Evolutionary conservation across 2,888 invertebrate species (phyloP).

Genomic region (Acleris emargana): DNA sequence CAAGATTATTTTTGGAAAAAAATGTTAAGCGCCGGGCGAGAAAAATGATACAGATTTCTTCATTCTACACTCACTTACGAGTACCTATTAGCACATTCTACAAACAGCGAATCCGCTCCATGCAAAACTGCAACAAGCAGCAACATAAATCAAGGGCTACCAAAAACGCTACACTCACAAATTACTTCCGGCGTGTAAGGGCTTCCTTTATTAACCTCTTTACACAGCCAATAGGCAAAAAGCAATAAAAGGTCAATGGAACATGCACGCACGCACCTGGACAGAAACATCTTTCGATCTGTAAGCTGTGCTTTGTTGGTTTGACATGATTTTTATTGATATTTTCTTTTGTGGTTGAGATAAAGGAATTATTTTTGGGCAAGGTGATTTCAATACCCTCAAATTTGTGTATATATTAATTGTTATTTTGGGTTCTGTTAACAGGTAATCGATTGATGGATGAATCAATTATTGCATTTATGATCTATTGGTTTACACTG

Average conservation of each 20-base stretch:
- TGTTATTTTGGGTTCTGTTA: too few species aligned
- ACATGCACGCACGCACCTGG: conserved; percentile 44
- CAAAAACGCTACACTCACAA: conserved; percentile 44
- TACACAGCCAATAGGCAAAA: conserved; percentile 32
- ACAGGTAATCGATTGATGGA: too few species aligned
- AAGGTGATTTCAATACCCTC: not conserved
- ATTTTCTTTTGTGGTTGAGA: conserved; percentile 1
- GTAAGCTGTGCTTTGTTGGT: conserved; percentile 35
- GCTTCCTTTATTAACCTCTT: conserved; percentile 33
- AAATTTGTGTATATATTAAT: not conserved
- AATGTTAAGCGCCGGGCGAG: too few species aligned
- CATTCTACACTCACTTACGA: not conserved
- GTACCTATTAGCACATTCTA: not conserved
- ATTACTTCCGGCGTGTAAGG: conserved; percentile 50
- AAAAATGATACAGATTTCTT: not conserved
- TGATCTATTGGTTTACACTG: too few species aligned
- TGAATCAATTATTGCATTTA: too few species aligned
- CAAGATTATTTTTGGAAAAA: too few species aligned
- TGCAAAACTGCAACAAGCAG: conserved; percentile 16
- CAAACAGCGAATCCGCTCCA: conserved; percentile 10
- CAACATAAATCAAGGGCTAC: conserved; percentile 34
- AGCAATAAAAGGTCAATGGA: conserved; percentile 49
- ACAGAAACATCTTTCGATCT: conserved; percentile 49
- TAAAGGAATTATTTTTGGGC: not conserved
- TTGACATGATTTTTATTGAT: conserved; percentile 36